Evolutionary conservation across 1,140 invertebrate genomes (phyloP).

Genomic region (Tyrophagus putrescentiae): DNA sequence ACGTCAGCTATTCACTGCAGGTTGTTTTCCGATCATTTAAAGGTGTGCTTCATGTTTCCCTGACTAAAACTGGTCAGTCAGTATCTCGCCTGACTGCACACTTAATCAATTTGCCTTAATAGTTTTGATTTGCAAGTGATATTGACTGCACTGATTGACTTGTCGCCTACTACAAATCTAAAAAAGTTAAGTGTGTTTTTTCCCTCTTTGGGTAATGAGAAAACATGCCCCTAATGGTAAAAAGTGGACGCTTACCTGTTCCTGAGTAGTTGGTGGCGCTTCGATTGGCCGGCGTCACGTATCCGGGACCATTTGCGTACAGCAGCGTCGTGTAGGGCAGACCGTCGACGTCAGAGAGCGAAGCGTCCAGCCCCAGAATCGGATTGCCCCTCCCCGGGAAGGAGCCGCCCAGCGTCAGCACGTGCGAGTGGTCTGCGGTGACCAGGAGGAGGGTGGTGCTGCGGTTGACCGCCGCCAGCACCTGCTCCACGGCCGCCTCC

Average conservation of each 20-base stretch:
- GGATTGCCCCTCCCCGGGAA: slow-evolving; percentile 25
- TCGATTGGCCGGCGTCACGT: neutral
- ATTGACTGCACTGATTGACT: neutral
- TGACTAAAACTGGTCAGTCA: too few species aligned
- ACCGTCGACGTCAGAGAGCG: neutral
- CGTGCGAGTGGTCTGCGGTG: slow-evolving; percentile 25
- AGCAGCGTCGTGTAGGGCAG: slow-evolving; percentile 59
- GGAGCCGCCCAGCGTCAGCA: slow-evolving; percentile 20
- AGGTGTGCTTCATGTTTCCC: too few species aligned
- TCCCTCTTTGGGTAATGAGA: too few species aligned
- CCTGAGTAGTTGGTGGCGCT: neutral
- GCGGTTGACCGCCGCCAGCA: slow-evolving; percentile 29
- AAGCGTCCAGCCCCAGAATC: slow-evolving; percentile 26
- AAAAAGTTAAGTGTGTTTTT: too few species aligned
- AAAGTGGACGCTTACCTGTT: neutral
- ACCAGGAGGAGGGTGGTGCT: slow-evolving; percentile 29
- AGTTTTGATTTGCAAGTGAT: neutral
- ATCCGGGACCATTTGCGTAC: slow-evolving; percentile 61
- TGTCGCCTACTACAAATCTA: neutral
- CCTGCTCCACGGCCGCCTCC: slow-evolving; percentile 28
- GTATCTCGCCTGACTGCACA: neutral
- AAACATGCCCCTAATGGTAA: neutral
- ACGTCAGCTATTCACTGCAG: too few species aligned
- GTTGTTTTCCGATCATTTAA: too few species aligned
- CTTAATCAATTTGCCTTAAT: slow-evolving; percentile 25